Evolutionary conservation across 2,888 invertebrate genomes (phyloP), one percentile per base, ranked within the genome.

Genomic region (Dicyrtoma fusca): DNA sequence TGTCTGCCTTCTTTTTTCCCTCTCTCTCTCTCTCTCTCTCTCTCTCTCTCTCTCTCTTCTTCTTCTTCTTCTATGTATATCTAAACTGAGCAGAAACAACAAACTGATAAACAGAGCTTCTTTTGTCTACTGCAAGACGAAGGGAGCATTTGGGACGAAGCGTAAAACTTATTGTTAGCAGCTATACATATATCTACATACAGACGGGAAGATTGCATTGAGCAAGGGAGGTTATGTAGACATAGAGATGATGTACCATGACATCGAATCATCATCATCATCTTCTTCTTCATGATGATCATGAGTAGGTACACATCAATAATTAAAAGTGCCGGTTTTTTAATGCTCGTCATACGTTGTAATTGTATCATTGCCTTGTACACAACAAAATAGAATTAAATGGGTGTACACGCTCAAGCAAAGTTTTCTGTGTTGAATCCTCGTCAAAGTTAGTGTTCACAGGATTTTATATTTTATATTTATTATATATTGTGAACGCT

Each of bases 261-360:
- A 21, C 49, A 49, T 17, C 34, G 34, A 34, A 34, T 34, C 34
- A 34, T 34, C 34, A 34, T 34, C 34, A 34, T 34, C 34, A 34
- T 34, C 34, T 25, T 34, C 34, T 5, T 34, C 34, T 25, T 25
- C 59, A 59, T 19, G 11, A 19, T 59, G 8, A 26, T 59, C 59
- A 59, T 59, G 25, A 26, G 23, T 26, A 59, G 17, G 14, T n/a
- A 25, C 64, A 49, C 65, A 55, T 68, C 45, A 53, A 34, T 68
- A 68, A 68, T 68, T 68, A 68, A 68, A 55, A 68, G 55, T 68
- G 53, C 55, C 53, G 66, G 66, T 66, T 66, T 66, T 66, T 66
- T 66, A 17, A 66, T 34, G 53, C 65, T 66, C 49, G 14, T 23
- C 49, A 25, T 64, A 49, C 23, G 53, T 53, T 53, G 21, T 53